These are phyloP conservation scores for Arrhopalites spinosus DNA, from an alignment of 2,888 invertebrate genomes.

Conservation along the genomic window DNA sequence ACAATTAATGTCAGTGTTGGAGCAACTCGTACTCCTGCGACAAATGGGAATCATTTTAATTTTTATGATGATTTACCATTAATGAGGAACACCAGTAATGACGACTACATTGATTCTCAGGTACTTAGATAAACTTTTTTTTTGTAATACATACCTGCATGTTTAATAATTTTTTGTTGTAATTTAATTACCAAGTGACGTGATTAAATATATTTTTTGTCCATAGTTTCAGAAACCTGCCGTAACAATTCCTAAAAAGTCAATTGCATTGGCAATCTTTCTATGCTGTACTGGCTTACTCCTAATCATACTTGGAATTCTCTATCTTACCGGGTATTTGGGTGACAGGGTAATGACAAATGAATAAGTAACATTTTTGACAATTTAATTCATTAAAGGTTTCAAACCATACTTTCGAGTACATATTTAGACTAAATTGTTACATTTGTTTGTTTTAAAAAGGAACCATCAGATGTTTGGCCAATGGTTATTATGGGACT, in stretches of 20 bases:
- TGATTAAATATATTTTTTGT: conserved; percentile 9
- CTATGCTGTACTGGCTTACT: conserved; percentile 77
- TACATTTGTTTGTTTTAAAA: no score
- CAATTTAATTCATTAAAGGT: no score
- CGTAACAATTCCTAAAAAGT: conserved; percentile 82
- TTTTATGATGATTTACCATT: conserved; percentile 28
- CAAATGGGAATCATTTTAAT: conserved; percentile 27
- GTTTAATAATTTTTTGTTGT: background rate
- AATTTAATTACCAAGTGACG: background rate
- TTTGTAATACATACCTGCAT: background rate
- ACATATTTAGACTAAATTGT: no score
- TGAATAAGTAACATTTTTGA: background rate
- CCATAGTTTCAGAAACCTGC: conserved; percentile 61
- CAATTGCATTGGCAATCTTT: conserved; percentile 75
- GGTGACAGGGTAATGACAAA: conserved; percentile 67
- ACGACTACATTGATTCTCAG: conserved; percentile 51
- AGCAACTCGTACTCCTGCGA: background rate
- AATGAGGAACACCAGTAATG: conserved; percentile 33
- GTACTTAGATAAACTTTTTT: background rate
- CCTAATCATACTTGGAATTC: conserved; percentile 74
- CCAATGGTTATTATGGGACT: conserved; percentile 84
- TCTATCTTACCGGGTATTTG: conserved; percentile 80
- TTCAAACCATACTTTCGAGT: no score
- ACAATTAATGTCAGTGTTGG: background rate
- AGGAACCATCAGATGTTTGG: conserved; percentile 82